Evolutionary conservation across 1,140 invertebrate genomes (phyloP), one percentile per base, ranked within the genome.

Genomic region (Tetramorium alpestre): DNA sequence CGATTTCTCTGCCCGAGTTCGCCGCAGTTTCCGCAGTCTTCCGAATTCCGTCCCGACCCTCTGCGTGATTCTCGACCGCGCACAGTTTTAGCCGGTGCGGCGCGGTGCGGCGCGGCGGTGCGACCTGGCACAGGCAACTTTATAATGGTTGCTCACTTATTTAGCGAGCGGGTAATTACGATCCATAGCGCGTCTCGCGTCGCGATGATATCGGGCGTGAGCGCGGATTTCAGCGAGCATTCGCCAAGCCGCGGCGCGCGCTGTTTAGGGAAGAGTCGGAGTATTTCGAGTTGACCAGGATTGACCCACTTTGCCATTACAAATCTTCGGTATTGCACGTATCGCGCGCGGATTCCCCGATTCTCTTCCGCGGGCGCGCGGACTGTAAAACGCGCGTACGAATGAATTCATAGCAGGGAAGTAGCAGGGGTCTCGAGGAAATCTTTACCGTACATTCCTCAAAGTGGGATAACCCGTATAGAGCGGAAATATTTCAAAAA

Each of bases 81-180:
- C 18, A 7, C 28, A 18, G 28, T 69, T 38, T 28, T 51, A 13
- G 72, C 3, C 33, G 33, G 28, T 2, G 28, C 28, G 28, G 28
- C 28, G 28, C 28, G 28, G 2, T 2, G 28, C 28, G 28, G 2
- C 28, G 33, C 13, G 49, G 78, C 65, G 51, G 64, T n/a, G 49
- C 65, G 78, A 70, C 64, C 78, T 81, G 78, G 78, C 65, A 81
- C 78, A 70, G 16, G 16, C 13, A 81, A 81, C 78, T 81, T 81
- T 81, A 81, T 70, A 81, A 81, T 70, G 78, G 78, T 28, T 56
- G 78, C 78, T 44, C 78, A 22, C 65, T 81, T 81, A 70, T 58
- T 81, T 70, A 81, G 78, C 49, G 38, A 70, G 60, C 77, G 16
- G 33, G 16, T 81, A 81, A 81, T 81, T 81, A 58, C 78, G 51